Evolutionary conservation across 2,113 vertebrate species (phyloP), one percentile per base, ranked within the genome.

Genomic region (Crotalus viridis): DNA sequence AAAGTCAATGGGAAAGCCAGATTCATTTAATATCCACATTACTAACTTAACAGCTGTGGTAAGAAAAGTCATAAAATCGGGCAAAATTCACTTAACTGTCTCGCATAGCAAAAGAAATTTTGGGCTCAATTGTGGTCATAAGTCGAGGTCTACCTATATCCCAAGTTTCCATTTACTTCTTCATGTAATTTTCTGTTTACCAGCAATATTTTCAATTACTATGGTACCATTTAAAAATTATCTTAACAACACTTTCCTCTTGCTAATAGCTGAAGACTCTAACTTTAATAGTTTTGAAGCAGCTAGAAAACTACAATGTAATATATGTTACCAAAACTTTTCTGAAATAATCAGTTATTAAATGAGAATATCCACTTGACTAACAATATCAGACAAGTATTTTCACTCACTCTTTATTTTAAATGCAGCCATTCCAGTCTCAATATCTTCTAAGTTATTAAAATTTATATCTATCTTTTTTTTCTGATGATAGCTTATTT

Each of bases 401-500:
- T 54, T 0, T 0, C n/a, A 8, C 0, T 0, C 55, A 10, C 33
- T 9, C 52, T 69, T 13, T 69, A 69, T 93, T 55, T 61, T 85
- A 93, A 94, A 88, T 48, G 48, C 0, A 46, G 28, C 64, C 61
- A 90, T 90, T 57, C 85, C 92, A 92, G 39, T 28, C 64, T 15
- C 55, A 51, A 88, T 89, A 87, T 88, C 46, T 33, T 0, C 61
- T 93, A 33, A 24, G 24, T 81, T 90, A 74, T 56, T 90, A 64
- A 89, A 94, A 95, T 7, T 2, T 56, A 0, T 0, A 28, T 9
- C 0, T 10, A 56, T 54, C 92, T 92, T 2, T 6, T 28, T 91
- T 94, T 90, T 56, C 39, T 22, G 17, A 33, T n/a, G 69, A 4
- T 57, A 22, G 85, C 48, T 93, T 19, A 33, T 52, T 87, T 87